These are phyloP conservation scores for Buceros bicornis DNA, from an alignment of 2,797 vertebrate species.

Conservation along the genomic window DNA sequence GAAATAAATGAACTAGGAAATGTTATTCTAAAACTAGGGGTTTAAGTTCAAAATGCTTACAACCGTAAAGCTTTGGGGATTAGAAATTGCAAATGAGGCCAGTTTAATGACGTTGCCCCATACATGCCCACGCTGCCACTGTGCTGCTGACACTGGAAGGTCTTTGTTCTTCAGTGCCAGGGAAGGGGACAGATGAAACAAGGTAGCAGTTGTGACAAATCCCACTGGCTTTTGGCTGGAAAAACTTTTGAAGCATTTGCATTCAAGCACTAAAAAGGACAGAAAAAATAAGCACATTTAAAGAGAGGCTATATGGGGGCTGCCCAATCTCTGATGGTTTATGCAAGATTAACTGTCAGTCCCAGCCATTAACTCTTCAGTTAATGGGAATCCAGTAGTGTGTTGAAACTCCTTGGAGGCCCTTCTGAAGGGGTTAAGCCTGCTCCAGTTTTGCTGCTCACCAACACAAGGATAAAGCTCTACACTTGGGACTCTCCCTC, in stretches of 20 bases:
- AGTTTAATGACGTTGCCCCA: neutral
- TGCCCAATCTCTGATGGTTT: neutral
- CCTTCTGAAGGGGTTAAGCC: rapidly evolving
- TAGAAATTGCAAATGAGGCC: neutral
- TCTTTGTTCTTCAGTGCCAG: neutral
- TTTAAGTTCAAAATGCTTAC: neutral
- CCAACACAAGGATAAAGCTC: neutral
- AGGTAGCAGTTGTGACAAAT: neutral
- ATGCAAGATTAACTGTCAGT: neutral
- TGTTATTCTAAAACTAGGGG: rapidly evolving
- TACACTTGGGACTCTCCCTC: neutral
- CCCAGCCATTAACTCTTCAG: neutral
- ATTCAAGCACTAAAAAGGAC: neutral
- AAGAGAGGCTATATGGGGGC: neutral
- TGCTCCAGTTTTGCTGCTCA: neutral
- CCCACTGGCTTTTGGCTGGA: neutral
- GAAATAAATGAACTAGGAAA: neutral
- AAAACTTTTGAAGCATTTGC: neutral
- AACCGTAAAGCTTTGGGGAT: neutral
- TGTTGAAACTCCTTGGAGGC: neutral
- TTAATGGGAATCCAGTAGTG: neutral
- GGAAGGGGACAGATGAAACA: neutral
- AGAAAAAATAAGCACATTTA: neutral
- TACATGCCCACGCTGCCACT: neutral
- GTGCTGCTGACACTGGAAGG: neutral